phyloP scores from a whole-genome alignment of 2,797 vertebrate genomes.

The Periophthalmus magnuspinnatus region DNA sequence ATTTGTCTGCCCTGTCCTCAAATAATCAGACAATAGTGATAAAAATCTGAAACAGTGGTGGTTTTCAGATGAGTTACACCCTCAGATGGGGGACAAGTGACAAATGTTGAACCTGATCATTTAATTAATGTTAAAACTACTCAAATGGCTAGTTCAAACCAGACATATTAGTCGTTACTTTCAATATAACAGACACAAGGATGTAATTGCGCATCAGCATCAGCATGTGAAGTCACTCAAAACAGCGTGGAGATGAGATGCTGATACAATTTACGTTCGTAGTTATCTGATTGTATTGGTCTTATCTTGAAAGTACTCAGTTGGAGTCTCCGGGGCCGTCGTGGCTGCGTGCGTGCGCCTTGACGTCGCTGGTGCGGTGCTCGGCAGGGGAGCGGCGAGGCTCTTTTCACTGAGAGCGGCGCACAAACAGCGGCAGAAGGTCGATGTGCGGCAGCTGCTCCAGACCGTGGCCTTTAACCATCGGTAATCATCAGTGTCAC shows the following conservation, averaged over 20 bases:
- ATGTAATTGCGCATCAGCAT: no score
- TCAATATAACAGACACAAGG: no score
- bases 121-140: no score
- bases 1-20: background rate
- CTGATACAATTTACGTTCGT: no score
- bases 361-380: constrained; percentile 66
- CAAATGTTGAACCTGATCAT: no score
- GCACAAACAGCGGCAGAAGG: constrained; percentile 46
- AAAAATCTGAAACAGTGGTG: background rate
- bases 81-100: no score
- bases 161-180: no score
- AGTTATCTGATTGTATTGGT: background rate
- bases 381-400: constrained; percentile 73
- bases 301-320: constrained; percentile 52
- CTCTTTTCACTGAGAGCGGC: constrained; percentile 66
- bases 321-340: background rate
- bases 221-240: no score
- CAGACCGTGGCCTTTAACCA: constrained; percentile 45
- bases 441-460: constrained; percentile 70
- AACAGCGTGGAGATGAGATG: no score
- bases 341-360: constrained; percentile 33
- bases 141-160: no score
- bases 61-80: no score
- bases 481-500: constrained; percentile 20
- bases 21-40: background rate